Evolutionary conservation across 2,113 vertebrate genomes (phyloP), one percentile per base, ranked within the genome.

Genomic region (Hystrix brachyura): DNA sequence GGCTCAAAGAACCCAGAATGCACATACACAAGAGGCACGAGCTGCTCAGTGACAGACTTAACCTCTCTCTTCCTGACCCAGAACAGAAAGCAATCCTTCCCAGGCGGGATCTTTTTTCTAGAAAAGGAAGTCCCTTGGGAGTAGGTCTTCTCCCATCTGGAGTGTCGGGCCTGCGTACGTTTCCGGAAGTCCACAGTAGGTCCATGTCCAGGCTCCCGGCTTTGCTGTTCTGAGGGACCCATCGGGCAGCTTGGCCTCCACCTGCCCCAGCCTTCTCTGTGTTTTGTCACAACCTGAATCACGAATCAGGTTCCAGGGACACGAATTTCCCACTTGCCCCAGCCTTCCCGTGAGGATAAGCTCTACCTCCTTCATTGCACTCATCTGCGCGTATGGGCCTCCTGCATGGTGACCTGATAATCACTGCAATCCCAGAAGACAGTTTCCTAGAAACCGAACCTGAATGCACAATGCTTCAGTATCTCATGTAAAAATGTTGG

Each of bases 311-410:
- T 78, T 55, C 43, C 29, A 55, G 7, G 5, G 5, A 46, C n/a
- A 8, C 0, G 3, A n/a, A 4, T 27, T 65, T n/a, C 17, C 51
- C 3, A 18, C 5, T 14, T n/a, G 19, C 6, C n/a, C 32, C 13
- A 12, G 18, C 62, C 23, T 64, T 87, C 3, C 12, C 19, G 13
- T 65, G 13, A 34, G 14, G 7, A 17, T 48, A 21, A 55, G 46
- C 5, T 12, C 25, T 11, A 9, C 27, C n/a, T 15, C 15, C 23
- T 21, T 29, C 2, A 6, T 10, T 23, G 4, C 13, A 60, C 29
- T 43, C 51, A 21, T 59, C 43, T 57, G 11, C 34, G 38, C 6
- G 0, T 8, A 57, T 38, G 25, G 23, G 23, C 38, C 59, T 88
- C 38, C 9, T 51, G 25, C n/a, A 10, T 17, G 13, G 43, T 17